Evolutionary conservation across 2,888 invertebrate species (phyloP).

Genomic region (Rhagophthalmus giganteus): DNA sequence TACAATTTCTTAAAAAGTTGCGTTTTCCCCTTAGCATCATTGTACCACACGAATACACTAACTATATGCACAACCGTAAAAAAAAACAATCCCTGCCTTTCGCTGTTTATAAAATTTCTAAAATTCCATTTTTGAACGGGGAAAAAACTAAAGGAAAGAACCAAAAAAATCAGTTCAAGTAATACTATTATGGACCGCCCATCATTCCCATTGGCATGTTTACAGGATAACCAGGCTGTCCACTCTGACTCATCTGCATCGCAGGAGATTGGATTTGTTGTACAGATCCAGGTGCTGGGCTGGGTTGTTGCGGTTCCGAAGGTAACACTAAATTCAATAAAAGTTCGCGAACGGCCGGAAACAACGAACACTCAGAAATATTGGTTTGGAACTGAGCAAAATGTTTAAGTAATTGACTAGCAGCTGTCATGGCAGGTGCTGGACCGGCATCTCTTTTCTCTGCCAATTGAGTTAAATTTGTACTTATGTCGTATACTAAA

Average conservation of each 20-base stretch:
- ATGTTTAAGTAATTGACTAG: conserved; percentile 66
- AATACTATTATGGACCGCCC: conserved; percentile 46
- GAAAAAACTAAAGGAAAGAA: neutral
- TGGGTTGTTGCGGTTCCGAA: conserved; percentile 69
- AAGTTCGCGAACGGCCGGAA: conserved; percentile 88
- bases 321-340: conserved; percentile 82
- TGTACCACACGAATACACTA: too few species aligned
- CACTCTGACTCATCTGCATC: conserved; percentile 61
- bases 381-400: conserved; percentile 74
- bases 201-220: conserved; percentile 56
- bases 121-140: neutral
- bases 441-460: conserved; percentile 74
- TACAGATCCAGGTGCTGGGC: conserved; percentile 54
- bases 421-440: conserved; percentile 65
- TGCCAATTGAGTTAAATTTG: conserved; percentile 84
- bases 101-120: too few species aligned
- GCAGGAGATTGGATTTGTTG: conserved; percentile 61
- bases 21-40: too few species aligned
- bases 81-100: too few species aligned
- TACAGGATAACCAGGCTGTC: conserved; percentile 52
- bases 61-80: too few species aligned
- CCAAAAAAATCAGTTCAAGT: conserved; percentile 3
- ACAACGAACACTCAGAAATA: conserved; percentile 82
- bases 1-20: too few species aligned
- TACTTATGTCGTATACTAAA: conserved; percentile 84